Evolutionary conservation across 92 coral and sea anemone species (phyloP), one percentile per base, ranked within the genome.

Genomic region (Heteractis magnifica): DNA sequence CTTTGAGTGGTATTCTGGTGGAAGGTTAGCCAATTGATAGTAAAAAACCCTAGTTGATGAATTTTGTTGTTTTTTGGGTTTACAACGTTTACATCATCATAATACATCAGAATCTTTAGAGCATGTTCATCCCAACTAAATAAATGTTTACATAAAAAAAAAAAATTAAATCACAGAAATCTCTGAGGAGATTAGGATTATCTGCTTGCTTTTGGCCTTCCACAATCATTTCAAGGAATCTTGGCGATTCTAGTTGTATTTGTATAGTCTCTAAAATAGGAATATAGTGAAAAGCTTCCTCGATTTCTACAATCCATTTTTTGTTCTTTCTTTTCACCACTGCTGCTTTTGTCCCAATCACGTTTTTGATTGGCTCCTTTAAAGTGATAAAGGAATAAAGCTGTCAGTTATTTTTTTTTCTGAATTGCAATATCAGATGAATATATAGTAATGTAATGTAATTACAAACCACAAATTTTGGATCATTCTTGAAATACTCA

Each of bases 201-300:
- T 71, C 48, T 10, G 34, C 75, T 71, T 19, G 75, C 12, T 21
- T 44, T 71, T 71, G 90, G 10, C 84, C 84, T 52, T 80, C 84
- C 78, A 88, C 51, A 10, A 88, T 83, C 21, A 82, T 52, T 34
- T 62, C 84, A 86, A 83, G 68, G 26, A 88, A 6, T 74, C 79
- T 60, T 8, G 49, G 70, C 58, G 77, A 83, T 6, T 79, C 86
- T 3, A 88, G 84, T 58, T 88, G 85, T 34, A 83, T 44, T 20
- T 83, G 87, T 56, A 88, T 77, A 8, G 87, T 88, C 49, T 88
- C 48, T 14, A 88, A 75, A n/a, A 88, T 60, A 53, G 87, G 72
- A 11, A 88, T 75, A 10, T 82, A 83, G 68, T 88, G 78, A 48
- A 88, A 88, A 1, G 59, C 70, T 78, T 88, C 90, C 58, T 87